Evolutionary conservation across 2,113 vertebrate species (phyloP).

Genomic region (Nothobranchius furzeri): DNA sequence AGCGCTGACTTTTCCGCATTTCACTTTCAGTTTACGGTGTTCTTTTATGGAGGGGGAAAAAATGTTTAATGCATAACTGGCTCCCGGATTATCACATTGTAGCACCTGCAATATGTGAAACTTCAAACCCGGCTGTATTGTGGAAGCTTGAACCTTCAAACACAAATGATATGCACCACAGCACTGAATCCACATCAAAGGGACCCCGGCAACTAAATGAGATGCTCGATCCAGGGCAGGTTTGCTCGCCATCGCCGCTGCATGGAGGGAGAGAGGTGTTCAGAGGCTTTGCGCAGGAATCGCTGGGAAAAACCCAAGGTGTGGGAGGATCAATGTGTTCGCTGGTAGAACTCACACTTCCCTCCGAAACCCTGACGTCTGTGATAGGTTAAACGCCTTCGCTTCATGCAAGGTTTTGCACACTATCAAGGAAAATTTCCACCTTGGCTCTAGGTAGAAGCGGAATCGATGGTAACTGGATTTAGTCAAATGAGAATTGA

Average conservation of each 20-base stretch:
- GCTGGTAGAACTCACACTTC: slow-evolving; percentile 51
- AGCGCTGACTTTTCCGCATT: slow-evolving; percentile 66
- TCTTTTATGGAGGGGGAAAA: slow-evolving; percentile 62
- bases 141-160: slow-evolving; percentile 74
- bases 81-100: slow-evolving; percentile 74
- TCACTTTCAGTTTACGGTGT: slow-evolving; percentile 66
- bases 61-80: slow-evolving; percentile 74
- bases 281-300: slow-evolving; percentile 66
- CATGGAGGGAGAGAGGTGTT: slow-evolving; percentile 61
- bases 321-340: slow-evolving; percentile 69
- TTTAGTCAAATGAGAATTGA: slow-evolving; percentile 73
- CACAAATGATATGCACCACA: slow-evolving; percentile 69
- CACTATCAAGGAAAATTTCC: slow-evolving; percentile 66
- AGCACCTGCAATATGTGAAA: slow-evolving; percentile 72
- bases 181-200: slow-evolving; percentile 77
- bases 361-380: slow-evolving; percentile 47
- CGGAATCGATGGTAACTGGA: slow-evolving; percentile 71
- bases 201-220: slow-evolving; percentile 64
- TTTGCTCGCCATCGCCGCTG: slow-evolving; percentile 66
- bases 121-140: slow-evolving; percentile 71
- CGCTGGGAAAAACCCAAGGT: slow-evolving; percentile 61
- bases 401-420: slow-evolving; percentile 56
- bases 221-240: slow-evolving; percentile 71
- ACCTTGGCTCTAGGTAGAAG: slow-evolving; percentile 51
- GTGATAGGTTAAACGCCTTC: slow-evolving; percentile 71